phyloP scores from a whole-genome alignment of 2,888 invertebrate species.

The Drosophila rellima region DNA sequence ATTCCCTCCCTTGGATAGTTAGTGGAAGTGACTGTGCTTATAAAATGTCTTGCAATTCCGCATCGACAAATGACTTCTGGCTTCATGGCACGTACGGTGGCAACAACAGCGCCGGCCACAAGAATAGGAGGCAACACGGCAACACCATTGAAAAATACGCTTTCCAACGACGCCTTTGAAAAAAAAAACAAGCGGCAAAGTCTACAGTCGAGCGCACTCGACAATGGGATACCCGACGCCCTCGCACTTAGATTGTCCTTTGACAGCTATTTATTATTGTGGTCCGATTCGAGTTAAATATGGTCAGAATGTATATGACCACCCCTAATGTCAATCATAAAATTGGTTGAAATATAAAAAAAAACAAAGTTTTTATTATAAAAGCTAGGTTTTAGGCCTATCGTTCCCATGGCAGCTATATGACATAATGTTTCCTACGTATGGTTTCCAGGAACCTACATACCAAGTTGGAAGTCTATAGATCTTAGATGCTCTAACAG shows the following conservation, averaged over 20 bases:
- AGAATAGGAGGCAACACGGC: slow-evolving; percentile 24
- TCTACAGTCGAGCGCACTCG: too few species aligned
- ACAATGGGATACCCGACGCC: too few species aligned
- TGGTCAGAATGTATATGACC: too few species aligned
- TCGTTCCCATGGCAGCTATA: too few species aligned
- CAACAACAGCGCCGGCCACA: slow-evolving; percentile 26
- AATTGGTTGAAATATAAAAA: not conserved
- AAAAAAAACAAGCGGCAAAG: not conserved
- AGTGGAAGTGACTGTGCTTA: slow-evolving; percentile 69
- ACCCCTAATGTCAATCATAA: slow-evolving; percentile 8
- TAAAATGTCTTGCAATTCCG: slow-evolving; percentile 68
- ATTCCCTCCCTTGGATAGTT: slow-evolving; percentile 60
- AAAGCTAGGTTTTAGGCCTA: too few species aligned
- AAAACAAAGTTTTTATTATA: too few species aligned
- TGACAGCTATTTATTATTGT: too few species aligned
- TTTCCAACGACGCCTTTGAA: slow-evolving; percentile 49
- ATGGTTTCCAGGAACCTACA: too few species aligned
- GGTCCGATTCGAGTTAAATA: too few species aligned
- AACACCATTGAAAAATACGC: slow-evolving; percentile 56
- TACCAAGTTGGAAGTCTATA: too few species aligned
- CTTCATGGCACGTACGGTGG: slow-evolving; percentile 56
- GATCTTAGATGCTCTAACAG: not conserved
- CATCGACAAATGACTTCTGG: slow-evolving; percentile 73
- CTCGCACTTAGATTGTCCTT: too few species aligned
- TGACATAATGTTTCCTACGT: too few species aligned